These are phyloP conservation scores for Nemurella pictetii DNA, from an alignment of 2,888 invertebrate species.

Conservation along the genomic window DNA sequence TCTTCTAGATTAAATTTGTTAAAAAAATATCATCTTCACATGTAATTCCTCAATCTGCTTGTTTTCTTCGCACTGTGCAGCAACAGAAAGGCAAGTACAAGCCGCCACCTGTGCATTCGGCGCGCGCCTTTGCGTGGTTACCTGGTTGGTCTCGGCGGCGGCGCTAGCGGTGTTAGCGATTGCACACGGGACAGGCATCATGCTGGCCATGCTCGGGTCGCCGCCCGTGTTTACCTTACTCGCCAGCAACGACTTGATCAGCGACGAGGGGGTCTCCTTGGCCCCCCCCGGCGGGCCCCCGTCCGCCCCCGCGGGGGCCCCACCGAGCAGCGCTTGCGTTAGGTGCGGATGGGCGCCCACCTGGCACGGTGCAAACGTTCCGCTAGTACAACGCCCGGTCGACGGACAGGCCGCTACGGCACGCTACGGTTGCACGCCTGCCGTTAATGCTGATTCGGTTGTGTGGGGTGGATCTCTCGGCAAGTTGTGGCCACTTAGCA, in stretches of 20 bases:
- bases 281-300: neutral
- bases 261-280: constrained; percentile 63
- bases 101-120: neutral
- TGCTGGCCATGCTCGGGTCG: constrained; percentile 39
- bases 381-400: neutral
- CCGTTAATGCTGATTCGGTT: too few species aligned
- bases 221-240: constrained; percentile 74
- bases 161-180: neutral
- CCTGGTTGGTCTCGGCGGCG: neutral
- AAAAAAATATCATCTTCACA: too few species aligned
- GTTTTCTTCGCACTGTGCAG: too few species aligned
- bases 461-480: too few species aligned
- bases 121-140: neutral
- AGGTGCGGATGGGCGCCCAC: constrained; percentile 64
- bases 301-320: constrained; percentile 36
- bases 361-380: constrained; percentile 48
- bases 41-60: too few species aligned
- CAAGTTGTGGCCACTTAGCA: too few species aligned
- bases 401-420: too few species aligned
- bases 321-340: constrained; percentile 60
- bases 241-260: constrained; percentile 92
- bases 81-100: too few species aligned
- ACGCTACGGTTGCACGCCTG: too few species aligned
- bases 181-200: constrained; percentile 39
- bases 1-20: too few species aligned